Base-by-base conservation (phyloP, 2,888 invertebrate species). In the Dicyrtomina minuta region DNA sequence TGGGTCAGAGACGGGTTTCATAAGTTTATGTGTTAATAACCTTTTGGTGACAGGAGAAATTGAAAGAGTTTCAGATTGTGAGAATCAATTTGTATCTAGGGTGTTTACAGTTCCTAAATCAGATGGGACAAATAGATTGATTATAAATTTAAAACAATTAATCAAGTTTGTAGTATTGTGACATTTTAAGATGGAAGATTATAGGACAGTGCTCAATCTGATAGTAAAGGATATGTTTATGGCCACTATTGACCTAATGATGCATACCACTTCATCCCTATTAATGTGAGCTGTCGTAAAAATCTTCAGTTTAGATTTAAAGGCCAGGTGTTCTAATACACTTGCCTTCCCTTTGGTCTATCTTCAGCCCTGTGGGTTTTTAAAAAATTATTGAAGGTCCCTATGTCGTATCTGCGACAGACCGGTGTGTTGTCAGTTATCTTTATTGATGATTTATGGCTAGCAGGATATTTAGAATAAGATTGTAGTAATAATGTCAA, bases 141-240 rank as follows among this genome's bases (percentile, higher is more conserved):
- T 72, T 56, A 20, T 72, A 39, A 72, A 72, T 70, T 43, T 70
- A 15, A 72, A 72, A 46, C n/a, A 17, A 8, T 55, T 72, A n/a
- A 72, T 70, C 26, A 41, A 44, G 26, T 68, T 55, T 66, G 43
- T 68, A 5, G 43, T 41, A 0, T 66, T 66, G 55, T 43, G 43
- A 27, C 68, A 72, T 64, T 72, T 68, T 62, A 72, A 72, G 44
- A 55, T 72, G 49, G 72, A 72, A 49, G 70, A 70, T 55, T 64
- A 68, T 55, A 13, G 70, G 17, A 46, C 51, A 17, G 72, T 61
- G 1, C 49, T 59, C 39, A 53, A 51, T 44, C 46, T 70, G 10
- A 17, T 72, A 2, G n/a, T 13, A 4, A 5, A 17, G 17, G 26
- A 33, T 44, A n/a, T 17, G n/a, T 72, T 17, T 22, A 26, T 72